phyloP scores from a whole-genome alignment of 2,888 invertebrate species.

The Campoplex nolae region DNA sequence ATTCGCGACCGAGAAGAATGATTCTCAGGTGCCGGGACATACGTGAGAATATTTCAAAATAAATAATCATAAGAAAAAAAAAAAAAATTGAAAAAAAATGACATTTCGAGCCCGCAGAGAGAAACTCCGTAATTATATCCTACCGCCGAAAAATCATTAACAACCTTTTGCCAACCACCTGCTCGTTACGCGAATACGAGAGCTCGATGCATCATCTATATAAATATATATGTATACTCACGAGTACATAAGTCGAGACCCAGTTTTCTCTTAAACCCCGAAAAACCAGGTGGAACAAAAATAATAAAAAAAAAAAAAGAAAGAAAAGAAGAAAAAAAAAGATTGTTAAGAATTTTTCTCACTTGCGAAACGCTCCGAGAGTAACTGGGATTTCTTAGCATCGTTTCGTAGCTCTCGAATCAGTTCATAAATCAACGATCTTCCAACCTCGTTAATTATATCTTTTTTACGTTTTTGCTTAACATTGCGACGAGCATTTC shows the following conservation, averaged over 20 bases:
- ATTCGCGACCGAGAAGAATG: neutral
- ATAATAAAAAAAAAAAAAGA: conserved; percentile 3
- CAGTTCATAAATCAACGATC: conserved; percentile 2
- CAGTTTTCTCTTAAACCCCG: conserved; percentile 56
- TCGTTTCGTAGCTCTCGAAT: neutral
- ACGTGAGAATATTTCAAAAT: conserved; percentile 1
- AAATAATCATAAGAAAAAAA: neutral
- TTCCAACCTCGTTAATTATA: neutral
- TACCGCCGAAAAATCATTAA: conserved; percentile 62
- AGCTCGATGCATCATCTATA: neutral
- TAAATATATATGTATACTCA: neutral
- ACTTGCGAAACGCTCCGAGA: conserved; percentile 24
- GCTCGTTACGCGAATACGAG: conserved; percentile 55
- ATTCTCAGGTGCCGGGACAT: neutral
- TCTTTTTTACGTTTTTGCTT: neutral
- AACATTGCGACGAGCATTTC: neutral
- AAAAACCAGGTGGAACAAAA: conserved; percentile 12
- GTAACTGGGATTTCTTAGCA: neutral
- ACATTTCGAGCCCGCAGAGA: conserved; percentile 18
- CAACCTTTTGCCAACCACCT: conserved; percentile 24
- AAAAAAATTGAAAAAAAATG: neutral
- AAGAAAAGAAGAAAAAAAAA: too few relatives aligned
- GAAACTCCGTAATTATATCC: conserved; percentile 65
- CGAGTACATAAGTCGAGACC: conserved; percentile 22
- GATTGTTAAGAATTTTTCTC: conserved; percentile 44